Percentiles rank a stretch among this genome's conserved stretches.
phyloP scores from a whole-genome alignment of 2,797 vertebrate species.

The Silurus lanzhouensis region DNA sequence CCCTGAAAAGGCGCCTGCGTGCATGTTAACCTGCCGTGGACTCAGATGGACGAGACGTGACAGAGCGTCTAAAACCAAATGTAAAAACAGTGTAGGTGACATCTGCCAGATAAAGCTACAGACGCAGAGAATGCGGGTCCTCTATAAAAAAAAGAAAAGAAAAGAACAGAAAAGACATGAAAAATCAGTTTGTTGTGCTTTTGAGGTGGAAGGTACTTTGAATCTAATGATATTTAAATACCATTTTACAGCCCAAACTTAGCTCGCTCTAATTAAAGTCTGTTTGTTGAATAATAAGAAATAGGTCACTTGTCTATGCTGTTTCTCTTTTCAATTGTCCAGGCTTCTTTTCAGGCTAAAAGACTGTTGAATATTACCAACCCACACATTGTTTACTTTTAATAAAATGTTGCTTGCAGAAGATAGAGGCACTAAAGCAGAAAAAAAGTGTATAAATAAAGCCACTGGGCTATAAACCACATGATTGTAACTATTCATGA shows the following conservation, averaged over 20 bases:
- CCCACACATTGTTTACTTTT: constrained; percentile 31
- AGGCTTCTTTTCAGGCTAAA: background rate
- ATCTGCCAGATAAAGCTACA: constrained; percentile 20
- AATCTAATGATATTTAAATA: constrained; percentile 39
- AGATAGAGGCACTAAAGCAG: background rate
- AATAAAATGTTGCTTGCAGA: constrained; percentile 1
- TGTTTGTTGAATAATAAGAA: constrained; percentile 30
- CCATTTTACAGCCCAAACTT: background rate
- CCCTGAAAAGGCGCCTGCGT: constrained; percentile 49
- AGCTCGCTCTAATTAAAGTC: constrained; percentile 38
- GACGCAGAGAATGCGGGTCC: background rate
- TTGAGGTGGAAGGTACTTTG: background rate
- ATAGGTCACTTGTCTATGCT: constrained; percentile 30
- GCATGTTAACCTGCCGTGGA: constrained; percentile 59
- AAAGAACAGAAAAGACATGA: background rate
- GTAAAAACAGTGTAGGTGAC: constrained; percentile 11
- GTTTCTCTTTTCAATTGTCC: constrained; percentile 15
- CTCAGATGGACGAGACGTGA: background rate
- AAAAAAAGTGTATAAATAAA: constrained; percentile 20
- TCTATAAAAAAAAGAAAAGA: background rate
- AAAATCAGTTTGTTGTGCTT: background rate
- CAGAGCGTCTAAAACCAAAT: background rate
- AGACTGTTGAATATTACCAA: constrained; percentile 17
- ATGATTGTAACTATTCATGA: constrained; percentile 27
- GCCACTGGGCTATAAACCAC: constrained; percentile 22